Percentiles rank a stretch among this genome's conserved stretches.
These are phyloP conservation scores for Zenarchopterus dispar DNA, from an alignment of 2,797 vertebrate genomes.

Conservation along the genomic window DNA sequence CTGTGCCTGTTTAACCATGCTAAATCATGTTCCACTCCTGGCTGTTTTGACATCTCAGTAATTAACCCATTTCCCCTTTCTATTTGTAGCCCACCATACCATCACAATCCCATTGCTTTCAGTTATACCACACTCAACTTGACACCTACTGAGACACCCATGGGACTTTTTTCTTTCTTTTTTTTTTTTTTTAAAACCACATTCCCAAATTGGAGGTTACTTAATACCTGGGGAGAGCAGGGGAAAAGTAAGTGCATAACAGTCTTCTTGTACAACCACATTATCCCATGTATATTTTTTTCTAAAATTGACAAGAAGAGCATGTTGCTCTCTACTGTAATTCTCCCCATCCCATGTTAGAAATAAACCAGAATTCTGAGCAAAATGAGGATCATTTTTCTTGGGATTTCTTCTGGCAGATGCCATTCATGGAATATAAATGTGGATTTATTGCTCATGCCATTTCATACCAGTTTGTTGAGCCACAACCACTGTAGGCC, in stretches of 20 bases:
- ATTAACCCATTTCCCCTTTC: slow-evolving; percentile 64
- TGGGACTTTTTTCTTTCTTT: background rate
- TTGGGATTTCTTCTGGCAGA: slow-evolving; percentile 1
- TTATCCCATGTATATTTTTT: background rate
- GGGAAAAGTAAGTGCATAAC: background rate
- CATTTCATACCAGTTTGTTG: slow-evolving; percentile 14
- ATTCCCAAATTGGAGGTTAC: slow-evolving; percentile 2
- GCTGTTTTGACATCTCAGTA: slow-evolving; percentile 59
- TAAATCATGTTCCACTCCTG: slow-evolving; percentile 59
- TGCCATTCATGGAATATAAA: slow-evolving; percentile 13
- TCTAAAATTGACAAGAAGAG: background rate
- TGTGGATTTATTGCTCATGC: slow-evolving; percentile 17
- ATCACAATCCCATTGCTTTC: slow-evolving; percentile 38
- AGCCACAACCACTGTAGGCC: slow-evolving; percentile 9
- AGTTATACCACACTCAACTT: slow-evolving; percentile 16
- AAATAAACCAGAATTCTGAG: slow-evolving; percentile 1
- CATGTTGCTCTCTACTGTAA: background rate
- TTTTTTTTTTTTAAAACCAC: background rate
- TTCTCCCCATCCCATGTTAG: slow-evolving; percentile 5
- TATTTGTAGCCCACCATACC: slow-evolving; percentile 38
- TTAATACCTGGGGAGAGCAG: slow-evolving; percentile 26
- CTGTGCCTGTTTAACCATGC: slow-evolving; percentile 51
- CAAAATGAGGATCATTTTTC: slow-evolving; percentile 4
- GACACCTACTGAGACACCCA: slow-evolving; percentile 30
- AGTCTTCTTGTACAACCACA: background rate